Base-by-base conservation (phyloP, 2,797 vertebrate species). In the Lutjanus campechanus region DNA sequence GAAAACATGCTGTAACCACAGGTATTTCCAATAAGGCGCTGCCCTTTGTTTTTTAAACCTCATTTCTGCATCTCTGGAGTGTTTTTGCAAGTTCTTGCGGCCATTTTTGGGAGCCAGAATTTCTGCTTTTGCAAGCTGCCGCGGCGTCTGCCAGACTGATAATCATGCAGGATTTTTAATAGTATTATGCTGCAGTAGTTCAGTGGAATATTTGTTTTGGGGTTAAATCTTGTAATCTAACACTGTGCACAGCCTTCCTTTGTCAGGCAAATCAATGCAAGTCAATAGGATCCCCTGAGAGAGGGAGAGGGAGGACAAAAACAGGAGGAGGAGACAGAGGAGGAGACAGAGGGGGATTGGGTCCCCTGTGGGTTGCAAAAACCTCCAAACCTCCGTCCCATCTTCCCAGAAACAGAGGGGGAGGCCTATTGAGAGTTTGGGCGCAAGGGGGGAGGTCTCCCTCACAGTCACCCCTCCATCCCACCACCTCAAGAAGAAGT, bases 221-320 rank as follows among this genome's bases (percentile, higher is more conserved):
- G 77, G 70, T 83, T 87, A 73, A 82, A 81, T 86, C 73, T 77
- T 88, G 92, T 91, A 95, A 94, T 90, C 62, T 79, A 84, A 95
- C 76, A 82, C 90, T 53, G 71, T 43, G 69, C 76, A 64, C 79
- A 81, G 76, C 62, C 66, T 75, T 69, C 79, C 81, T 95, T 96
- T 95, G 95, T 95, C 89, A 92, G 85, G 89, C 83, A 89, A 95
- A 96, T 95, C 91, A 88, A 94, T 95, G 87, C 89, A 79, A 80
- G 91, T 95, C 92, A 95, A 91, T 93, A 88, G 90, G 73, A 79
- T 90, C 92, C 92, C 92, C 76, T 78, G 88, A 90, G 88, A 90
- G 84, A 81, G 76, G 68, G 76, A 83, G 76, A 77, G 83, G 79
- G 84, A 83, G 74, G 86, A 91, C 88, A 92, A 91, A 93, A 91